Evolutionary conservation across 2,113 vertebrate species (phyloP), one percentile per base, ranked within the genome.

Genomic region (Dendrocopos noguchii): DNA sequence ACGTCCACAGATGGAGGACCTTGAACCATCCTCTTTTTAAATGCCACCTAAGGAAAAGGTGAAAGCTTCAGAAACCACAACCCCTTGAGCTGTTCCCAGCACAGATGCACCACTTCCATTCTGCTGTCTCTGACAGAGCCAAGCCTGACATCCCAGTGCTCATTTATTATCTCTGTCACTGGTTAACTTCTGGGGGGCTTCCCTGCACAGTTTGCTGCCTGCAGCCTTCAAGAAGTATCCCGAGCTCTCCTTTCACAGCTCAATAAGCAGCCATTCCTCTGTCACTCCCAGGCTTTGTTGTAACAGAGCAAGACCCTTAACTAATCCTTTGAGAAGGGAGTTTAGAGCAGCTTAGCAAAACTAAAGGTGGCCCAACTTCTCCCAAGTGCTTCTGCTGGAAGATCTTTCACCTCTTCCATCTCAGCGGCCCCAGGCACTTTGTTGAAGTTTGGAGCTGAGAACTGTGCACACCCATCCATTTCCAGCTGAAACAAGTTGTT

Each of bases 401-500:
- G 56, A 21, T 39, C 72, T 83, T 60, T 9, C 63, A 42, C 44
- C 75, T 71, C 12, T 75, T 68, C 50, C n/a, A 24, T 74, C 74
- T 28, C 13, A 25, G 34, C 1, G 6, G 75, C 72, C 39, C 2
- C 1, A 42, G 0, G 2, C 27, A 20, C 39, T 13, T 5, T 7
- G 33, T 20, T 65, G 15, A 19, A 34, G 46, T 60, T 87, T 14
- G 67, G 67, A 75, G 65, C 21, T 61, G 55, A 55, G 46, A 80
- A n/a, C 80, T 14, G 86, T 0, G 53, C 63, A 92, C 78, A 47
- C 84, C 84, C 90, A 85, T 55, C 68, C 88, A 80, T 27, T 83
- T 87, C 72, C 88, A 94, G 67, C 52, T 50, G 52, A 94, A 91
- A 65, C 50, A 22, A 74, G 72, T 52, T 94, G 85, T 92, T 95